Percentiles rank a stretch among this genome's conserved stretches.
phyloP scores from a whole-genome alignment of 2,888 invertebrate species.

The Caenorhabditis sinica region DNA sequence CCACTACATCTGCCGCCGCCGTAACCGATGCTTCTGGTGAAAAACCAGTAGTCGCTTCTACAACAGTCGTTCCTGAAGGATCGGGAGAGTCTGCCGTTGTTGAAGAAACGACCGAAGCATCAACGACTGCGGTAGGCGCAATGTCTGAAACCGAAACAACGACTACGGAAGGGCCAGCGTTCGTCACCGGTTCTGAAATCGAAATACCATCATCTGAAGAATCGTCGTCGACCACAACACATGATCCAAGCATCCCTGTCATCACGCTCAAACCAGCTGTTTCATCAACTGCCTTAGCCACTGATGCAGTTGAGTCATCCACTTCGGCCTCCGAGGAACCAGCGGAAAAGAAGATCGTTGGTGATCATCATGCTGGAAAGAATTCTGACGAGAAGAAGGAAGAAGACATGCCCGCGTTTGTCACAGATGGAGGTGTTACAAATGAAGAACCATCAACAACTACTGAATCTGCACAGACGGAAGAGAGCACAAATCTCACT shows the following conservation, averaged over 20 bases:
- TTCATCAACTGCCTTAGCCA: slow-evolving; percentile 30
- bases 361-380: slow-evolving; percentile 45
- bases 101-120: slow-evolving; percentile 45
- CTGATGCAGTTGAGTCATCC: slow-evolving; percentile 27
- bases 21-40: slow-evolving; percentile 37
- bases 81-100: slow-evolving; percentile 32
- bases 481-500: not conserved
- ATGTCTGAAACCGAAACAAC: slow-evolving; percentile 1
- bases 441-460: slow-evolving; percentile 25
- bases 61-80: slow-evolving; percentile 31
- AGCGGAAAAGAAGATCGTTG: slow-evolving; percentile 47
- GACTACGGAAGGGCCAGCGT: slow-evolving; percentile 36
- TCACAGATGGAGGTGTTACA: slow-evolving; percentile 43
- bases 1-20: slow-evolving; percentile 22
- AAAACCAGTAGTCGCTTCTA: slow-evolving; percentile 20
- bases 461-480: slow-evolving; percentile 8
- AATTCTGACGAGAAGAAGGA: slow-evolving; percentile 28
- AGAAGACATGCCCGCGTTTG: slow-evolving; percentile 47
- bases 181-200: slow-evolving; percentile 53
- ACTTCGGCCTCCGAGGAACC: slow-evolving; percentile 42
- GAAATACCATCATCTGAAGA: slow-evolving; percentile 41
- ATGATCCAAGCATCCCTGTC: slow-evolving; percentile 50
- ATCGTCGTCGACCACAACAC: slow-evolving; percentile 41
- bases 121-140: slow-evolving; percentile 23
- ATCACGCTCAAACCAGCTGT: slow-evolving; percentile 53